These are phyloP conservation scores for Peribatodes rhomboidaria DNA, from an alignment of 2,888 invertebrate species.

Conservation along the genomic window DNA sequence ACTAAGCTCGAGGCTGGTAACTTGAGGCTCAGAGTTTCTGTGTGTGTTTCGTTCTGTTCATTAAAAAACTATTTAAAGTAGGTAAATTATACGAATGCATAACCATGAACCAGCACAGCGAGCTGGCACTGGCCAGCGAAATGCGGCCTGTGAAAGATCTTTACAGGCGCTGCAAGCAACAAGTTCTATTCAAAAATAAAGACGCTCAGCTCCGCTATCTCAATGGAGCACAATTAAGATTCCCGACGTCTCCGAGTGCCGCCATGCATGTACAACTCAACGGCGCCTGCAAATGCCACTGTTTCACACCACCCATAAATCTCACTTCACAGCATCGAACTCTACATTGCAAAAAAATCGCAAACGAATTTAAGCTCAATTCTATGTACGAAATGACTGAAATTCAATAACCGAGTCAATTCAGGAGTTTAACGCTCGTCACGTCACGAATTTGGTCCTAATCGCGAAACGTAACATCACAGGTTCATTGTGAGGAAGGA, in stretches of 20 bases:
- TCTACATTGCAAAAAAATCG: constrained; percentile 68
- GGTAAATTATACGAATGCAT: background rate
- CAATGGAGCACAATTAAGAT: constrained; percentile 84
- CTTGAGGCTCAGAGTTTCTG: too few species aligned
- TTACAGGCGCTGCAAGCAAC: constrained; percentile 67
- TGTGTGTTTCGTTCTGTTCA: too few species aligned
- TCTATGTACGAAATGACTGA: constrained; percentile 56
- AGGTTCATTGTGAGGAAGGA: constrained; percentile 49
- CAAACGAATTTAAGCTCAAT: constrained; percentile 65
- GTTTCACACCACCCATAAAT: constrained; percentile 75
- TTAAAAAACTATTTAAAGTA: too few species aligned
- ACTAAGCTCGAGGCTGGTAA: too few species aligned
- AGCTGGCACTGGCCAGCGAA: background rate
- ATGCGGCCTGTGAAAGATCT: constrained; percentile 4
- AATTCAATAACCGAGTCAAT: constrained; percentile 61
- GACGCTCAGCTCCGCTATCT: constrained; percentile 69
- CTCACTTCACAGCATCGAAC: constrained; percentile 70
- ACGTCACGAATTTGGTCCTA: constrained; percentile 64
- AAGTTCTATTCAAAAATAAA: constrained; percentile 79
- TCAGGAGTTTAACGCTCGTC: constrained; percentile 69
- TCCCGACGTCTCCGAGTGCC: constrained; percentile 70
- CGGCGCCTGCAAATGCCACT: constrained; percentile 65
- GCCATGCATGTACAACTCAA: constrained; percentile 68
- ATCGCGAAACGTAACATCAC: constrained; percentile 21
- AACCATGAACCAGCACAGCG: constrained; percentile 11